A percentile compares a stretch with the other conserved stretches of the same genome.
These are phyloP conservation scores for Trachops cirrhosus DNA, from an alignment of 2,797 vertebrate species.

Conservation along the genomic window DNA sequence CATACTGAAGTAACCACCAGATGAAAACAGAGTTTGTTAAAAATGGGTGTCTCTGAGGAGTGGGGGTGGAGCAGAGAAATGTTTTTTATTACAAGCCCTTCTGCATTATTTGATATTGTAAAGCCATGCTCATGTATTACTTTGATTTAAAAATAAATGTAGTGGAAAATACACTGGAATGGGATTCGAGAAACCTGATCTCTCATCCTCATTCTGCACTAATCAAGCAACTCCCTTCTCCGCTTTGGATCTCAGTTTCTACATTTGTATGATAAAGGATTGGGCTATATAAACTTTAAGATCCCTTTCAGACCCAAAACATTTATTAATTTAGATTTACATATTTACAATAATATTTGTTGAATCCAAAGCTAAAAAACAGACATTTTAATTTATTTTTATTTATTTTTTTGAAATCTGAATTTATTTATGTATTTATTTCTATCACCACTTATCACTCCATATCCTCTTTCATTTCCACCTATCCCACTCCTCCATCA, in stretches of 20 bases:
- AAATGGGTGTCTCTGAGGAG: neutral
- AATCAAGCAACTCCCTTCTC: neutral
- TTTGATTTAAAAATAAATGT: conserved; percentile 32
- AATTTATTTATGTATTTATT: too few relatives aligned
- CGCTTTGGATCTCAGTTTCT: conserved; percentile 15
- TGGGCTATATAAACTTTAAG: neutral
- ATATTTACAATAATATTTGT: neutral
- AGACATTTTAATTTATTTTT: too few relatives aligned
- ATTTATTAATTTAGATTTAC: neutral
- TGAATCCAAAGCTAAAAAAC: conserved; percentile 16
- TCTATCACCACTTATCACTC: too few relatives aligned
- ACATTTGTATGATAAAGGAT: neutral
- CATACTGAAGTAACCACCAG: neutral
- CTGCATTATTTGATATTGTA: conserved; percentile 26
- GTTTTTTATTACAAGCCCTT: neutral
- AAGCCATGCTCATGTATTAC: conserved; percentile 16
- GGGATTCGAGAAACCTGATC: neutral
- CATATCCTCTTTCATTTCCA: too few relatives aligned
- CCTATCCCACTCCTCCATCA: too few relatives aligned
- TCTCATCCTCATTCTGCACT: neutral
- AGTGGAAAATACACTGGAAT: neutral
- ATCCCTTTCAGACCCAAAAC: neutral
- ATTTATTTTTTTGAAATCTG: too few relatives aligned
- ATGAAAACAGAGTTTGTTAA: neutral
- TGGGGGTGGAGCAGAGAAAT: neutral